Evolutionary conservation across 2,797 vertebrate species (phyloP).

Genomic region (Myotis pilosus): DNA sequence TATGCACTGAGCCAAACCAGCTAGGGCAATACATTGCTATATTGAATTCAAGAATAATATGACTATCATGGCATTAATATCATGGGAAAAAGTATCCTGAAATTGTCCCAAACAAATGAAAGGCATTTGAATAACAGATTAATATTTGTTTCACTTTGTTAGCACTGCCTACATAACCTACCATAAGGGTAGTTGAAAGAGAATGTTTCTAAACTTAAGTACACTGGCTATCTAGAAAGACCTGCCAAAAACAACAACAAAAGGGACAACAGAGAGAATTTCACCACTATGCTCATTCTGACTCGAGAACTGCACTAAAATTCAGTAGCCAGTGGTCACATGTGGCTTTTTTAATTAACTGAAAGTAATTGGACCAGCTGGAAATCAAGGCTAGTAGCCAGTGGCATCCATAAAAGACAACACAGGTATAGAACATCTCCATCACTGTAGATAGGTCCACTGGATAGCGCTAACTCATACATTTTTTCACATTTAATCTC

Average conservation of each 20-base stretch:
- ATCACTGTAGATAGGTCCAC: background rate
- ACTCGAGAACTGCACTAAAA: background rate
- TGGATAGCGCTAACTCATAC: fast-evolving
- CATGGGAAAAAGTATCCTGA: background rate
- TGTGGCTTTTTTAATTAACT: background rate
- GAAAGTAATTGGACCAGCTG: background rate
- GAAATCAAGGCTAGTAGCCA: background rate
- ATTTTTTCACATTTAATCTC: background rate
- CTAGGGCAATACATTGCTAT: background rate
- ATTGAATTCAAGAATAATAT: background rate
- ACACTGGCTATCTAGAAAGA: background rate
- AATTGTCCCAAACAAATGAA: background rate
- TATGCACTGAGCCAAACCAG: no score
- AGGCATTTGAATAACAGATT: background rate
- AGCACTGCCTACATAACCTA: background rate
- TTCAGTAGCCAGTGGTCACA: background rate
- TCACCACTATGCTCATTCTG: background rate
- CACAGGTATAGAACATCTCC: background rate
- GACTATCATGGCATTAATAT: background rate
- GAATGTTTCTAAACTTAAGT: background rate
- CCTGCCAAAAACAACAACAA: background rate
- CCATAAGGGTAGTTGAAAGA: background rate
- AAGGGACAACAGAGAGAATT: background rate
- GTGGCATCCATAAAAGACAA: background rate
- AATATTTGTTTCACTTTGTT: background rate